Base-by-base conservation (phyloP, 2,888 invertebrate species). In the Xestia sexstrigata region DNA sequence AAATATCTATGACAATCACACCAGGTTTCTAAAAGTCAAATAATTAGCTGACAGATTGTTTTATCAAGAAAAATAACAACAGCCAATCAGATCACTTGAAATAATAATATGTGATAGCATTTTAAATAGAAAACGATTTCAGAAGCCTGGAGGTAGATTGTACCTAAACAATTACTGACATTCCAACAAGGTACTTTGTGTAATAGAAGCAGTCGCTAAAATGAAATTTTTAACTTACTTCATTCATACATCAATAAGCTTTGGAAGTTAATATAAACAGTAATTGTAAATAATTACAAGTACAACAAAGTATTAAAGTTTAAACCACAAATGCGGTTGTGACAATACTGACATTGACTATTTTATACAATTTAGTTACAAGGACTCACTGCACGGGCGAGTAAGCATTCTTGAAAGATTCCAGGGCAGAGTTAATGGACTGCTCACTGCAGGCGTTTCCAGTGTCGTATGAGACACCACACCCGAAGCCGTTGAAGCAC, bases 401-500 rank as follows among this genome's bases (percentile, higher is more conserved):
- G 76, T 95, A 96, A 2, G 92, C 90, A 2, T 63, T n/a, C 79
- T 76, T 90, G 76, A 94, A 94, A 3, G 91, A 86, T 2, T 93
- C 87, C 26, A 95, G 83, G 1, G 94, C 94, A 5, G 78, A 71
- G 30, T 89, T 74, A 8, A 95, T 86, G 0, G 93, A 90, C 0
- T 84, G 84, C 0, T 81, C 30, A 5, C 86, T 88, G 71, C 96
- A 96, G 1, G 90, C 91, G 17, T 85, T 83, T 1, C 91, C 92
- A 35, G 87, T 89, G 0, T 88, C 71, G 66, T 85, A 93, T 6
- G 89, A 88, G 35, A 70, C 74, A 0, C 60, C 75, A 74, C 96
- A 96, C 15, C 92, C 92, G 20, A 93, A 89, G 55, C 84, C 86
- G 15, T 74, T 81, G 83, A 96, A 95, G 81, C 96, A 96, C 20